Percentiles rank a stretch among this genome's conserved stretches.
phyloP scores from a whole-genome alignment of 92 coral and sea anemone species.

The Parazoanthus swiftii region DNA sequence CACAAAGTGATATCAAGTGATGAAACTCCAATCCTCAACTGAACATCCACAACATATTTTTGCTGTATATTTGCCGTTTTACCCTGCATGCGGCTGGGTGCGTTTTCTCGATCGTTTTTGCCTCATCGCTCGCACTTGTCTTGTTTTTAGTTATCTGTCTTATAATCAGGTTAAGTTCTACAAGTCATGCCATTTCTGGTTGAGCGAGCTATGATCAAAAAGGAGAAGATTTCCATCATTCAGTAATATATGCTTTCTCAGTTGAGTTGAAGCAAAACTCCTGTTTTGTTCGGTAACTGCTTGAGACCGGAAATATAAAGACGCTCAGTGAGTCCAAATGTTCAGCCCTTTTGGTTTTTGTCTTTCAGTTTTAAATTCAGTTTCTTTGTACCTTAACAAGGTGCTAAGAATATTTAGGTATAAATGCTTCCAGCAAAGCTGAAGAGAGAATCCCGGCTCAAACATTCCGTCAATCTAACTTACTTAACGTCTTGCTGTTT shows the following conservation, averaged over 20 bases:
- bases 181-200: background rate
- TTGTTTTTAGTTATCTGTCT: background rate
- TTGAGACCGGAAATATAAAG: background rate
- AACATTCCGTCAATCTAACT: background rate
- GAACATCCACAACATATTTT: background rate
- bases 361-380: no score
- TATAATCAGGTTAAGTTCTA: no score
- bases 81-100: background rate
- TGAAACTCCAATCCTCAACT: background rate
- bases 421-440: background rate
- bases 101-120: background rate
- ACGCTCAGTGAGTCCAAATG: background rate
- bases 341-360: background rate
- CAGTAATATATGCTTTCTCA: background rate
- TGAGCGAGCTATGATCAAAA: background rate
- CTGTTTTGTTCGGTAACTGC: background rate
- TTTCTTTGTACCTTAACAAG: background rate
- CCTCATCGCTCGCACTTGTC: background rate
- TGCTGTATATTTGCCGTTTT: background rate
- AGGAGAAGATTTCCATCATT: background rate
- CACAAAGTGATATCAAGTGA: background rate
- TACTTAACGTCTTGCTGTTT: background rate
- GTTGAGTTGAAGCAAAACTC: background rate
- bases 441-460: background rate
- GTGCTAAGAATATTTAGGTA: background rate